These are phyloP conservation scores for Cnemophilus loriae DNA, from an alignment of 2,113 vertebrate species.

Conservation along the genomic window DNA sequence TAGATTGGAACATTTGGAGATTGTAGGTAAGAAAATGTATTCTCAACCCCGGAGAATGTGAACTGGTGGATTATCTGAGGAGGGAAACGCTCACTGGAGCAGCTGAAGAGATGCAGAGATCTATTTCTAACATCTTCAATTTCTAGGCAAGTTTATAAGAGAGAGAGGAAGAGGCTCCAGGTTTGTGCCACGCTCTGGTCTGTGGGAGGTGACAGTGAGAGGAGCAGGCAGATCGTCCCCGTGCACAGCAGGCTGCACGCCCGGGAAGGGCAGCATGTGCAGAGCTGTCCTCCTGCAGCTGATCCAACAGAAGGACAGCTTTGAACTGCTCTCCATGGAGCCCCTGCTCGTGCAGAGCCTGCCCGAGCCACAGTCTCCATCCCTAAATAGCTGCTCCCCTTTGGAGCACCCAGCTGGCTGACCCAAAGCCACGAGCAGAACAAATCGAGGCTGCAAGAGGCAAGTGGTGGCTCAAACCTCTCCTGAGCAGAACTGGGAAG, in stretches of 20 bases:
- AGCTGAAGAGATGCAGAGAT: neutral
- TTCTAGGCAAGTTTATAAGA: neutral
- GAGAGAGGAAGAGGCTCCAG: neutral
- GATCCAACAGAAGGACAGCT: neutral
- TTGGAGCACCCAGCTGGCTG: neutral
- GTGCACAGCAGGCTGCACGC: neutral
- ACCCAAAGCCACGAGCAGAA: neutral
- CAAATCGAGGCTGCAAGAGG: neutral
- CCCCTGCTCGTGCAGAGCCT: neutral
- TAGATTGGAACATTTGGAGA: slow-evolving; percentile 46
- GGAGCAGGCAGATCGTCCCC: neutral
- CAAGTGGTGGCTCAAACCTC: neutral
- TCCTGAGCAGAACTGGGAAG: neutral
- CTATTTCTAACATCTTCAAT: slow-evolving; percentile 3
- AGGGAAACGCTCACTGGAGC: neutral
- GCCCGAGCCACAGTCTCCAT: neutral
- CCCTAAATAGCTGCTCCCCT: neutral
- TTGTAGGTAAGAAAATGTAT: slow-evolving; percentile 38
- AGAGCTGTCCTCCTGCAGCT: neutral
- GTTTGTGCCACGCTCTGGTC: neutral
- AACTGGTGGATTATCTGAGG: neutral
- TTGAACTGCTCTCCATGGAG: neutral
- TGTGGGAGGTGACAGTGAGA: neutral
- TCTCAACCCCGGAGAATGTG: neutral
- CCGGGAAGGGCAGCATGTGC: neutral